Percentiles rank a stretch among this genome's conserved stretches.
These are phyloP conservation scores for Karalla daura DNA, from an alignment of 2,797 vertebrate genomes.

Conservation along the genomic window DNA sequence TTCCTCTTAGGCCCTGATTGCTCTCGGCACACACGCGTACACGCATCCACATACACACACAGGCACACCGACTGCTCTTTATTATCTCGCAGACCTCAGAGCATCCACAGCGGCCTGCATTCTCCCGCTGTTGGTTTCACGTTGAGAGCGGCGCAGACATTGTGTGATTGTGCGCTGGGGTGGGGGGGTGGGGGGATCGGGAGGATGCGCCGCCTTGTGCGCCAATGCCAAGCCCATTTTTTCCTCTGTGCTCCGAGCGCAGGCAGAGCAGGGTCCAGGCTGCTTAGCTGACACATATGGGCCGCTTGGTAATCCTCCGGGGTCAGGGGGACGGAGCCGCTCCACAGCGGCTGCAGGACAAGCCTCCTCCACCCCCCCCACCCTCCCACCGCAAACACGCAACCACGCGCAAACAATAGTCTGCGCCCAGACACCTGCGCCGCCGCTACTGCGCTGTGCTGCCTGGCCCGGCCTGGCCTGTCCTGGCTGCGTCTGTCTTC, in stretches of 20 bases:
- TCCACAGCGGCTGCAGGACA: constrained; percentile 31
- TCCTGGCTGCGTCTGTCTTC: constrained; percentile 5
- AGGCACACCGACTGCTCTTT: background rate
- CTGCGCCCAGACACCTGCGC: too few species aligned
- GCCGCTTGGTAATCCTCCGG: constrained; percentile 61
- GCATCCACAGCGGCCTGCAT: too few species aligned
- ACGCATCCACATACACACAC: too few species aligned
- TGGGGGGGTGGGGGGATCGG: constrained; percentile 10
- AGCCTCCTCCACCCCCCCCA: constrained; percentile 14
- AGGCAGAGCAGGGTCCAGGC: constrained; percentile 36
- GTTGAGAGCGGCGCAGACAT: too few species aligned
- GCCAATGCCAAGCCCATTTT: constrained; percentile 78
- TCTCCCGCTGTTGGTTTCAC: too few species aligned
- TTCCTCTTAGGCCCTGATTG: constrained; percentile 32
- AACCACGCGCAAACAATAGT: constrained; percentile 9
- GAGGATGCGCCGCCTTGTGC: constrained; percentile 57
- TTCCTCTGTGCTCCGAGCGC: constrained; percentile 31
- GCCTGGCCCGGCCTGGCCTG: too few species aligned
- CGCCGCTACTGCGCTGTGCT: too few species aligned
- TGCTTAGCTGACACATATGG: constrained; percentile 68
- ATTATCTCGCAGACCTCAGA: too few species aligned
- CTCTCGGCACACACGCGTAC: constrained; percentile 17
- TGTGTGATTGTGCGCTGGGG: too few species aligned
- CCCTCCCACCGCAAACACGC: too few species aligned
- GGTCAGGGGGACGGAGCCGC: constrained; percentile 52